Base-by-base conservation (phyloP, 2,797 vertebrate genomes). In the Otolemur crassicaudatus region DNA sequence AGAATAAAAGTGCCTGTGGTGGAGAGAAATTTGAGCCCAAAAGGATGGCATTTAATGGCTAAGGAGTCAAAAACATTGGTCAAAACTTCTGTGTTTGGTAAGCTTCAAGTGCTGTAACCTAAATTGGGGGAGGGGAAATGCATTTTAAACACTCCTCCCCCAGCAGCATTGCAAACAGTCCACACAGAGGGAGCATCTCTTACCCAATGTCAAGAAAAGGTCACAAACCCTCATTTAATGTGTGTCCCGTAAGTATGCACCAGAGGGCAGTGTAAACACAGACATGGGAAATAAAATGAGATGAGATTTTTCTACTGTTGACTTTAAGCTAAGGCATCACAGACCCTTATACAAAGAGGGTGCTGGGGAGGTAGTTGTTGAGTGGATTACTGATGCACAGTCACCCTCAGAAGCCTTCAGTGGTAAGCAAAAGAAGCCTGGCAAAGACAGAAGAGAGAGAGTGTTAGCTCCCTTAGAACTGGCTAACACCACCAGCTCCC, bases 191-290 rank as follows among this genome's bases (percentile, higher is more conserved):
- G 34, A 89, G 63, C 65, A 65, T 72, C 31, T 70, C 11, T 80
- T 92, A 67, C 56, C 58, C 87, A 90, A 92, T 79, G 87, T 94
- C 93, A 92, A 86, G 49, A 31, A 77, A 96, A 97, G 81, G 83
- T 95, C 85, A 4, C 29, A 75, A 77, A 67, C 46, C 53, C 40
- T 34, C 49, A 31, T 10, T 8, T 60, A 27, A 56, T 43, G 16
- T 7, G 91, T 49, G 27, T 96, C 58, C 89, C 89, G 2, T 4
- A 23, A 63, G 3, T 3, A 31, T 14, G 87, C 97, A 84, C 94
- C 95, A 98, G 97, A 91, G 95, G 96, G 96, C 97, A 98, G 97
- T 97, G 67, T 94, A 85, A 89, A 87, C 96, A 89, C 94, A 72
- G 31, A 72, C n/a, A 87, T 69, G 70, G 75, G 10, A 60, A 80